A percentile compares a stretch with the other conserved stretches of the same genome.
Evolutionary conservation across 2,113 vertebrate genomes (phyloP).

Genomic region (Bos taurus): DNA sequence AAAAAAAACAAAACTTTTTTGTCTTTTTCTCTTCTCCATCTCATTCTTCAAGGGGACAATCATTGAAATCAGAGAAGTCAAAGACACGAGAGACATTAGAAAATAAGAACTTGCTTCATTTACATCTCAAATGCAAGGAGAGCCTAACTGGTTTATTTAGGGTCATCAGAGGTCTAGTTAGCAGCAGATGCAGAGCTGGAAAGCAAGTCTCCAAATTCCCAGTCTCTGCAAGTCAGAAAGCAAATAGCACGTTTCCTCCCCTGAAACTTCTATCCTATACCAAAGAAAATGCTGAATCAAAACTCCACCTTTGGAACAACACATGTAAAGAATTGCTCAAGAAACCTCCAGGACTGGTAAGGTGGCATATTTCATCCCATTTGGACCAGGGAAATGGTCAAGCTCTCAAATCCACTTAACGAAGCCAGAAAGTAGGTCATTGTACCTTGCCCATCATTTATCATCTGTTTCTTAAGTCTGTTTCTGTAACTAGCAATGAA

Average conservation of each 20-base stretch:
- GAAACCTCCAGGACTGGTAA: not conserved
- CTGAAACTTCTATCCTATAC: not conserved
- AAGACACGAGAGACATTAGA: not conserved
- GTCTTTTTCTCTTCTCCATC: not conserved
- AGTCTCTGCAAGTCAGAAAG: not conserved
- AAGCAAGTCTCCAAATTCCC: not conserved
- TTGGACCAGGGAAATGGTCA: not conserved
- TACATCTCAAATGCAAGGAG: not conserved
- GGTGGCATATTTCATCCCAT: not conserved
- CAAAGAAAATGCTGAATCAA: not conserved
- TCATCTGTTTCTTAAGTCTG: not conserved
- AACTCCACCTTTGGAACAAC: not conserved
- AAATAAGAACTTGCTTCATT: not conserved
- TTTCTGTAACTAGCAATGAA: not conserved
- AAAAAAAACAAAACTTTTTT: not conserved
- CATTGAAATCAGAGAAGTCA: not conserved
- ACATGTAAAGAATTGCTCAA: not conserved
- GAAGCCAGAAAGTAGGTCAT: conserved; percentile 32
- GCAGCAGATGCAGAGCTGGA: not conserved
- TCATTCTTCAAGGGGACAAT: not conserved
- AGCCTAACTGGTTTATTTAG: not conserved
- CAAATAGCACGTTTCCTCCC: not conserved
- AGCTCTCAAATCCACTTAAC: not conserved
- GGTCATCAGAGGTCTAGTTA: not conserved
- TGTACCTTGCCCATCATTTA: conserved; percentile 7